Evolutionary conservation across 2,888 invertebrate species (phyloP), one percentile per base, ranked within the genome.

Genomic region (Netelia inedita): DNA sequence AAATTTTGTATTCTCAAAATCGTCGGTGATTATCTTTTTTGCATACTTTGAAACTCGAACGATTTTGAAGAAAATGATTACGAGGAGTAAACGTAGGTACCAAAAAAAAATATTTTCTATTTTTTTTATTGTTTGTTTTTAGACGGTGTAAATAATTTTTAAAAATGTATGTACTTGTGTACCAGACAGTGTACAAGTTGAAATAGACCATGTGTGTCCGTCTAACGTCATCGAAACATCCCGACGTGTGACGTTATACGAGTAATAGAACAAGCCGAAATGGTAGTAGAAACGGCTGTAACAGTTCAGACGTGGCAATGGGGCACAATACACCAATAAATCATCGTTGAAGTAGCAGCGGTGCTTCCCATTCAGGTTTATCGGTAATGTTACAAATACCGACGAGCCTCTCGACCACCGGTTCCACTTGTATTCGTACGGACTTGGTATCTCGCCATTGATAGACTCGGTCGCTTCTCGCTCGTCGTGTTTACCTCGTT

Each of bases 351-450:
- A 53, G 41, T 71, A 63, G 55, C 53, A 53, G 46, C 10, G 23
- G 61, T 61, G 23, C 43, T 35, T 28, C 10, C 14, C 53, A 43
- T 65, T 23, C 35, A 69, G 43, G 21, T 63, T 75, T 82, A 75
- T 82, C 71, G 66, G 14, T 68, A 73, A 82, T 73, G 68, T 65
- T 66, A 76, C 72, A 61, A 73, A 78, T 74, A 73, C 21, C 19
- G 82, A 57, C 66, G 50, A 16, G 69, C n/a, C 65, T 46, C 53
- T 61, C 76, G 43, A 5, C 0, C 43, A 16, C 11, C 59, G 28
- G 55, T 43, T 76, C 66, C 19, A 57, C 19, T 9, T 57, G 9
- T 57, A 3, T n/a, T 69, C 35, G 10, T 21, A 19, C 28, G 19
- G 46, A 5, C 57, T 50, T 21, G 35, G 8, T 50, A 10, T 53